A percentile compares a stretch with the other conserved stretches of the same genome.
phyloP scores from a whole-genome alignment of 2,888 invertebrate genomes.

The Helobdella robusta region DNA sequence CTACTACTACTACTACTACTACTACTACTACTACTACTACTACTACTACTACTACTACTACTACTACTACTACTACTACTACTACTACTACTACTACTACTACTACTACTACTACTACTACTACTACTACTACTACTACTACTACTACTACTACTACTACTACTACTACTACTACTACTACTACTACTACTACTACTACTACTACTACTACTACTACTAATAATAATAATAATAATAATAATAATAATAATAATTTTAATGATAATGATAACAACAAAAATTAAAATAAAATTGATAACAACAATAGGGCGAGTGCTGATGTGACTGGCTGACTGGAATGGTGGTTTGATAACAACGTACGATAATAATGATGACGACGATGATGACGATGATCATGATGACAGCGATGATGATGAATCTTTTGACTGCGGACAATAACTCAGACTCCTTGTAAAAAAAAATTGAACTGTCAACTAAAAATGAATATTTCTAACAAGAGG shows the following conservation, averaged over 20 bases:
- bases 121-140: conserved; percentile 15
- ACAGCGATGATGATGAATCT: not conserved
- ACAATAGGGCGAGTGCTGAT: not conserved
- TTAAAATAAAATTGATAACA: not conserved
- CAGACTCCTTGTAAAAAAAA: too few relatives aligned
- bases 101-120: conserved; percentile 14
- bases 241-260: not conserved
- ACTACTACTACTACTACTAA: conserved; percentile 21
- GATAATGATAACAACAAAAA: conserved; percentile 1
- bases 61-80: conserved; percentile 22
- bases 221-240: conserved; percentile 18
- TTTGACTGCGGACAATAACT: not conserved
- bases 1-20: conserved; percentile 14
- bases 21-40: not conserved
- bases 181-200: conserved; percentile 17
- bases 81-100: conserved; percentile 22
- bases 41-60: conserved; percentile 22
- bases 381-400: not conserved
- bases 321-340: too few relatives aligned
- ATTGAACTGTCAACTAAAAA: too few relatives aligned
- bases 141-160: conserved; percentile 14
- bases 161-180: conserved; percentile 16
- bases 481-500: too few relatives aligned
- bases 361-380: not conserved
- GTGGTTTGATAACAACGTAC: too few relatives aligned